phyloP scores from a whole-genome alignment of 2,888 invertebrate genomes.

The Hypselothyrea guttata region DNA sequence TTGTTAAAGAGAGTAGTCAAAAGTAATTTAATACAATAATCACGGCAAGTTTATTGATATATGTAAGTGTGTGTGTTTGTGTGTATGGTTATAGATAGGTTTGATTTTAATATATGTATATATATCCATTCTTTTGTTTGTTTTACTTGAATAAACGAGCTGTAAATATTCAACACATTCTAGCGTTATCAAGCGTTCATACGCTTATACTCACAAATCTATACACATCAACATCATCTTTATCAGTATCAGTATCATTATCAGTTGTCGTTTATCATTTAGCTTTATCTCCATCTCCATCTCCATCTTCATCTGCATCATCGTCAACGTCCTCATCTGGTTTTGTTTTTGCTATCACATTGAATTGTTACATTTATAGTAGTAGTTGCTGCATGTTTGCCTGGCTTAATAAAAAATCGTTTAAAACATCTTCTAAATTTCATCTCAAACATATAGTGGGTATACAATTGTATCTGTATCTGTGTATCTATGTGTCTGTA shows the following conservation, averaged over 20 bases:
- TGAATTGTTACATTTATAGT: slow-evolving; percentile 82
- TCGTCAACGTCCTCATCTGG: slow-evolving; percentile 43
- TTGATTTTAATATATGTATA: slow-evolving; percentile 59
- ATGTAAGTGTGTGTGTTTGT: slow-evolving; percentile 9
- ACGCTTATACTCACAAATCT: slow-evolving; percentile 59
- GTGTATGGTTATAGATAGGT: slow-evolving; percentile 67
- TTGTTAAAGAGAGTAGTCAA: slow-evolving; percentile 5
- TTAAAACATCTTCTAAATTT: slow-evolving; percentile 73
- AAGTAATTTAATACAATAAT: slow-evolving; percentile 50
- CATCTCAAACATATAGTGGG: slow-evolving; percentile 71
- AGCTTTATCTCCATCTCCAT: slow-evolving; percentile 27
- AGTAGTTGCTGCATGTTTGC: slow-evolving; percentile 73
- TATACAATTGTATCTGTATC: slow-evolving; percentile 29
- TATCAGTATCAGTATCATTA: slow-evolving; percentile 2
- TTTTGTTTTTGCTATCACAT: slow-evolving; percentile 81
- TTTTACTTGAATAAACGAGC: slow-evolving; percentile 72
- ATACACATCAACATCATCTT: slow-evolving; percentile 14
- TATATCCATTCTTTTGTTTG: slow-evolving; percentile 13
- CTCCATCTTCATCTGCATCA: slow-evolving; percentile 16
- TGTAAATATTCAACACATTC: slow-evolving; percentile 78
- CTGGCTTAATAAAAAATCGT: slow-evolving; percentile 61
- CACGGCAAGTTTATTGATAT: slow-evolving; percentile 75
- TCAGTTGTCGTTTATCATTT: slow-evolving; percentile 7
- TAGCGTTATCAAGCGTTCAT: slow-evolving; percentile 50
- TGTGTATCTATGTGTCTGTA: slow-evolving; percentile 28